Conservation (phyloP, 2,888 invertebrate genomes). For the Drosophila siamana region DNA sequence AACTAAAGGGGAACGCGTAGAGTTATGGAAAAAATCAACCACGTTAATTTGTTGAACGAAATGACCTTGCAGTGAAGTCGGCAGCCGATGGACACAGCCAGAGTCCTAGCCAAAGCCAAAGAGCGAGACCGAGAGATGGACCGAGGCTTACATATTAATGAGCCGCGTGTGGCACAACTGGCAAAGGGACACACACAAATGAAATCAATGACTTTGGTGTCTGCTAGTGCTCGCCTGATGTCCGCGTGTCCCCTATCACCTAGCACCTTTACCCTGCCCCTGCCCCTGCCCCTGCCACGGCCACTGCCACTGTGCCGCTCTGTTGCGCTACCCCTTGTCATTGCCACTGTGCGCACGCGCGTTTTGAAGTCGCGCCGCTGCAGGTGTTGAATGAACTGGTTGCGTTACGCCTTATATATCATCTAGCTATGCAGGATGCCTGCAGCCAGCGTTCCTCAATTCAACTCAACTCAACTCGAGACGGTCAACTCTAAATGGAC, state of each 20-base stretch:
- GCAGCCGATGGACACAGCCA: neutral
- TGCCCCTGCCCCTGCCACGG: neutral
- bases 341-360: slow-evolving; percentile 58
- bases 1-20: slow-evolving; percentile 11
- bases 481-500: slow-evolving; percentile 33
- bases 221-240: slow-evolving; percentile 28
- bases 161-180: slow-evolving; percentile 61
- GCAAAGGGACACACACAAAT: slow-evolving; percentile 40
- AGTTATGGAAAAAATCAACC: slow-evolving; percentile 40
- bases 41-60: slow-evolving; percentile 57
- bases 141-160: slow-evolving; percentile 66
- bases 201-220: slow-evolving; percentile 65
- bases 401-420: slow-evolving; percentile 69
- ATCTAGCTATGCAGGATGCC: slow-evolving; percentile 35
- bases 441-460: slow-evolving; percentile 8
- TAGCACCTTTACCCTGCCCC: slow-evolving; percentile 45
- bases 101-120: neutral
- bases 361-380: slow-evolving; percentile 60
- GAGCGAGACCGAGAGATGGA: slow-evolving; percentile 5
- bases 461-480: neutral
- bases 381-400: slow-evolving; percentile 79
- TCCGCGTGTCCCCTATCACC: slow-evolving; percentile 63
- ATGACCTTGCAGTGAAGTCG: slow-evolving; percentile 62
- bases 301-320: neutral
- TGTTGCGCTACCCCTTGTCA: neutral